Evolutionary conservation across 2,797 vertebrate species (phyloP), one percentile per base, ranked within the genome.

Genomic region (Atherinosoma microstoma): DNA sequence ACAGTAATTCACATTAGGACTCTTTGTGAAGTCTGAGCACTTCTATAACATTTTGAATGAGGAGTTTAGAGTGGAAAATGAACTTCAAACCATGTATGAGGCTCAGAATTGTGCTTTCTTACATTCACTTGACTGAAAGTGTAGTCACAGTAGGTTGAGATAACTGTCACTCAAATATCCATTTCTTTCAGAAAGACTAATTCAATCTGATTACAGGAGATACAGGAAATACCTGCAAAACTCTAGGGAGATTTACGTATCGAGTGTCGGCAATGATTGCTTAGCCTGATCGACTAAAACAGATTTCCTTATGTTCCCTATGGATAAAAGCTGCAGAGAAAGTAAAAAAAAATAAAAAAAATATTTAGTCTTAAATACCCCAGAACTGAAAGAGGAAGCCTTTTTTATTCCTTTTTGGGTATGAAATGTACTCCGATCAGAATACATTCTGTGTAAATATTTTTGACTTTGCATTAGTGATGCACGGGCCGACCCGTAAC

Each of bases 131-230:
- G 10, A 9, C 16, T 15, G 36, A 56, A 65, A 27, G 27, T 56
- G 38, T 20, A 2, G 11, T 2, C 3, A 7, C 1, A 6, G 1
- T 45, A 54, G 24, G 9, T 15, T 13, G 7, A 36, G 2, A 66
- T 6, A 57, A 56, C 51, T 38, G 34, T 11, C 15, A 20, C 13
- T 66, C 27, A 40, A 27, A 27, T 12, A 27, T 27, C 51, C 24
- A 53, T 6, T 40, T 30, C 16, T 32, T 2, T 53, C 22, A 20
- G 6, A 36, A 12, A 56, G 18, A 66, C 36, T 40, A 27, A 22
- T 49, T 10, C 56, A 56, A 66, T 42, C 22, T 56, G 6, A 24
- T 65, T 65, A 22, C 35, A 54, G 49, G 13, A 45, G 42, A 57
- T 32, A 57, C 11, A 9, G 0, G 6, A 49, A 49, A 2, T n/a